These are phyloP conservation scores for Chelonus formosanus DNA, from an alignment of 2,888 invertebrate genomes.

Conservation along the genomic window DNA sequence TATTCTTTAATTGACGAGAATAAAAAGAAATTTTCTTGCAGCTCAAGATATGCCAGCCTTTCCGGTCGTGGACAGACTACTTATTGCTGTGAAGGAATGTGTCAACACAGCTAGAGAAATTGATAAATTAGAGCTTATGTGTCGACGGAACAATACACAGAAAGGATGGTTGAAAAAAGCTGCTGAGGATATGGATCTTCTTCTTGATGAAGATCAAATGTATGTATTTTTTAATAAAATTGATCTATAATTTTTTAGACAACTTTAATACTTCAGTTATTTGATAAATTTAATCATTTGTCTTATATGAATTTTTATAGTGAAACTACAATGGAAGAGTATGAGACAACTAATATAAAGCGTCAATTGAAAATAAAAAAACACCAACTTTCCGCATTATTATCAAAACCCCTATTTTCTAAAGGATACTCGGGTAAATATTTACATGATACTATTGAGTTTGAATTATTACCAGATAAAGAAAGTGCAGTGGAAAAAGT, in stretches of 20 bases:
- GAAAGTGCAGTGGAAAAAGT: no score
- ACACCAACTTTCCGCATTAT: conserved; percentile 67
- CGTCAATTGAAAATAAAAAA: conserved; percentile 67
- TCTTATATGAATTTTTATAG: conserved; percentile 42
- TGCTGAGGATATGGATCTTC: conserved; percentile 90
- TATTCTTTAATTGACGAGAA: conserved; percentile 11
- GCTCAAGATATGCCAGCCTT: conserved; percentile 85
- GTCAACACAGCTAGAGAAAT: conserved; percentile 82
- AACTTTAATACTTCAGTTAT: conserved; percentile 21
- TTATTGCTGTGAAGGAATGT: conserved; percentile 75
- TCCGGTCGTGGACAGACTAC: conserved; percentile 74
- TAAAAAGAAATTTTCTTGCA: conserved; percentile 60
- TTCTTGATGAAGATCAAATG: conserved; percentile 78
- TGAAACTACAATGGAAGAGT: conserved; percentile 51
- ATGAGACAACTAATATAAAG: conserved; percentile 65
- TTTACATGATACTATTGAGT: conserved; percentile 22
- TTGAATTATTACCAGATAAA: no score
- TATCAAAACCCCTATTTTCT: conserved; percentile 73
- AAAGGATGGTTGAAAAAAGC: conserved; percentile 87
- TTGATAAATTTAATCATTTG: conserved; percentile 13
- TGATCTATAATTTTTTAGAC: conserved; percentile 7
- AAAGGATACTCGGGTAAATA: conserved; percentile 75
- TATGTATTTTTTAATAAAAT: conserved; percentile 40
- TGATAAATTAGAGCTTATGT: conserved; percentile 78
- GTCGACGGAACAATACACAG: conserved; percentile 73